These are phyloP conservation scores for Drosophila recens DNA, from an alignment of 2,888 invertebrate genomes.

Conservation along the genomic window DNA sequence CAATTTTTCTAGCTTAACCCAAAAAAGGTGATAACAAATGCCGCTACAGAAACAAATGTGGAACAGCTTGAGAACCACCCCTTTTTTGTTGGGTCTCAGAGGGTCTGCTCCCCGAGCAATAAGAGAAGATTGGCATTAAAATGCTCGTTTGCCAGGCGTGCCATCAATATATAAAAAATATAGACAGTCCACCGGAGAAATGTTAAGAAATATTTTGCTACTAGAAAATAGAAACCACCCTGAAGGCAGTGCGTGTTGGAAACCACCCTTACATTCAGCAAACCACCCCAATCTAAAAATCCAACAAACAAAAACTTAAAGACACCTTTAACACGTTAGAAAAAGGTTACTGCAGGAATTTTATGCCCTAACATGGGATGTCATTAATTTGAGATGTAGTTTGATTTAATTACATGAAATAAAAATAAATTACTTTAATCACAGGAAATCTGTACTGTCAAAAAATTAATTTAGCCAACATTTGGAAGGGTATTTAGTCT, in stretches of 20 bases:
- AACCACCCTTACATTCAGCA: constrained; percentile 60
- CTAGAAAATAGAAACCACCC: constrained; percentile 58
- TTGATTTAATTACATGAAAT: background rate
- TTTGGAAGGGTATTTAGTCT: constrained; percentile 1
- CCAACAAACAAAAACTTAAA: constrained; percentile 37
- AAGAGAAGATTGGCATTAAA: constrained; percentile 52
- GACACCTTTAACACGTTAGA: constrained; percentile 47
- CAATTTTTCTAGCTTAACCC: constrained; percentile 48
- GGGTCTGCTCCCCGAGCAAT: constrained; percentile 10
- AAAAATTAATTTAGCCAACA: background rate
- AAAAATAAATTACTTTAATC: background rate
- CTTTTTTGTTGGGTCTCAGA: constrained; percentile 22
- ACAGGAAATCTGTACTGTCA: background rate
- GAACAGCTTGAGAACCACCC: constrained; percentile 44
- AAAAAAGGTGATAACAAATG: constrained; percentile 44
- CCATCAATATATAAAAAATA: constrained; percentile 68
- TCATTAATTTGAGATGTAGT: background rate
- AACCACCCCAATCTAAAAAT: constrained; percentile 62
- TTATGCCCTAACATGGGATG: background rate
- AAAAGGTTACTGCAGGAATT: constrained; percentile 18
- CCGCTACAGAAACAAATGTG: constrained; percentile 29
- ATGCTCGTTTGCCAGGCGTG: constrained; percentile 56
- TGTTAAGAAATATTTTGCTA: constrained; percentile 42
- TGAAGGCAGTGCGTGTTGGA: constrained; percentile 28
- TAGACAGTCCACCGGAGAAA: constrained; percentile 39